Percentiles rank a stretch among this genome's conserved stretches.
phyloP scores from a whole-genome alignment of 2,797 vertebrate species.

The Liparis tanakae region DNA sequence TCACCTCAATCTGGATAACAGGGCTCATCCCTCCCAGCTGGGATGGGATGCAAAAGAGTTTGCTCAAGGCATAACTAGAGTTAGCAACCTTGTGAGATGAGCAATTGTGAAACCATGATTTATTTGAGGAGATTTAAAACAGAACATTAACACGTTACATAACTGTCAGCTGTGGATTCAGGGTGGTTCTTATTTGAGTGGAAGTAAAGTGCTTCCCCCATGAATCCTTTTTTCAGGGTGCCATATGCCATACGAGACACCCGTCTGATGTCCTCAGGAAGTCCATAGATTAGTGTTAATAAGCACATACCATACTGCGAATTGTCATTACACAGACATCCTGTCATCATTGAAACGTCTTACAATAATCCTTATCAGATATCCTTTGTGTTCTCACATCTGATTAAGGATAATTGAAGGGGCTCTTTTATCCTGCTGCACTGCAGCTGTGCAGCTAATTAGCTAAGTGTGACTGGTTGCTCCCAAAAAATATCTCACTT shows the following conservation, averaged over 20 bases:
- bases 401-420: slow-evolving; percentile 79
- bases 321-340: slow-evolving; percentile 70
- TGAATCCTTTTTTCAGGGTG: slow-evolving; percentile 38
- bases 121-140: slow-evolving; percentile 44
- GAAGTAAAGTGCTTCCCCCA: slow-evolving; percentile 38
- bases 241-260: slow-evolving; percentile 58
- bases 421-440: slow-evolving; percentile 81
- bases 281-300: slow-evolving; percentile 74
- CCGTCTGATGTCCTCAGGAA: slow-evolving; percentile 63
- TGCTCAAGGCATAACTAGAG: slow-evolving; percentile 68
- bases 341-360: slow-evolving; percentile 87
- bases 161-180: slow-evolving; percentile 44
- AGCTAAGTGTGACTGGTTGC: slow-evolving; percentile 88
- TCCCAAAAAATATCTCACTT: slow-evolving; percentile 80
- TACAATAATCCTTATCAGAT: slow-evolving; percentile 88
- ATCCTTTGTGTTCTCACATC: slow-evolving; percentile 87
- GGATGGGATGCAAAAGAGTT: slow-evolving; percentile 67
- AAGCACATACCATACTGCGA: slow-evolving; percentile 57
- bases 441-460: slow-evolving; percentile 89
- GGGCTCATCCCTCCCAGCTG: slow-evolving; percentile 66
- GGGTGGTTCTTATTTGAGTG: slow-evolving; percentile 44
- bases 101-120: slow-evolving; percentile 39
- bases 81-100: slow-evolving; percentile 47
- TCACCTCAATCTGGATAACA: slow-evolving; percentile 81
- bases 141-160: slow-evolving; percentile 39